These are phyloP conservation scores for Peromyscus aztecus DNA, from an alignment of 2,797 vertebrate genomes.

Conservation along the genomic window DNA sequence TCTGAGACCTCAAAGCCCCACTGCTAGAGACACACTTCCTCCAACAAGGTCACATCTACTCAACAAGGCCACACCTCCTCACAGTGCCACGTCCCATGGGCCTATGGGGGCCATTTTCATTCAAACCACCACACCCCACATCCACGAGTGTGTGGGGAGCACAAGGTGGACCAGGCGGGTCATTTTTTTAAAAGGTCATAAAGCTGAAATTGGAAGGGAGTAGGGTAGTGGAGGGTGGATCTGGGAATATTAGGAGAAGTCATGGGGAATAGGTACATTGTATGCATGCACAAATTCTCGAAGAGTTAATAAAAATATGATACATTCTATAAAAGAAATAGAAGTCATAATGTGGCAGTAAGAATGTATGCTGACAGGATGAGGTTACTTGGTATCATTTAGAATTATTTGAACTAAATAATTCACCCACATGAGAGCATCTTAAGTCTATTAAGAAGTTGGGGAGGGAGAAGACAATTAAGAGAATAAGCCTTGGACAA, in stretches of 20 bases:
- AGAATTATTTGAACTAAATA: conserved; percentile 7
- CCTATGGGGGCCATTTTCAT: not conserved
- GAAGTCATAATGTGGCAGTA: conserved; percentile 40
- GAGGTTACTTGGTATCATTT: not conserved
- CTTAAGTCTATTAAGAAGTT: conserved; percentile 2
- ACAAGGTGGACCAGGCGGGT: not conserved
- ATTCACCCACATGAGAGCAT: not conserved
- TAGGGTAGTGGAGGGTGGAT: not conserved
- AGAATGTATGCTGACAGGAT: not conserved
- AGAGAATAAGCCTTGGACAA: not conserved
- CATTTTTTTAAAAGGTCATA: not conserved
- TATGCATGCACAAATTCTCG: not conserved
- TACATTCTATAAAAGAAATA: not conserved
- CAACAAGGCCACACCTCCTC: not conserved
- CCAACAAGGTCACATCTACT: not conserved
- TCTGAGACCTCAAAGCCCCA: not conserved
- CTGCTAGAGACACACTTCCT: not conserved
- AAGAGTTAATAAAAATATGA: not conserved
- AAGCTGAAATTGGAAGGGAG: not conserved
- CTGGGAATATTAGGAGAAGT: not conserved
- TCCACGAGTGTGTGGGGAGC: not conserved
- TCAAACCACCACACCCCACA: not conserved
- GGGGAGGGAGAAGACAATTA: not conserved
- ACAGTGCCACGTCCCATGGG: not conserved
- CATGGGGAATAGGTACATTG: not conserved